Evolutionary conservation across 2,113 vertebrate species (phyloP).

Genomic region (Tyto alba): DNA sequence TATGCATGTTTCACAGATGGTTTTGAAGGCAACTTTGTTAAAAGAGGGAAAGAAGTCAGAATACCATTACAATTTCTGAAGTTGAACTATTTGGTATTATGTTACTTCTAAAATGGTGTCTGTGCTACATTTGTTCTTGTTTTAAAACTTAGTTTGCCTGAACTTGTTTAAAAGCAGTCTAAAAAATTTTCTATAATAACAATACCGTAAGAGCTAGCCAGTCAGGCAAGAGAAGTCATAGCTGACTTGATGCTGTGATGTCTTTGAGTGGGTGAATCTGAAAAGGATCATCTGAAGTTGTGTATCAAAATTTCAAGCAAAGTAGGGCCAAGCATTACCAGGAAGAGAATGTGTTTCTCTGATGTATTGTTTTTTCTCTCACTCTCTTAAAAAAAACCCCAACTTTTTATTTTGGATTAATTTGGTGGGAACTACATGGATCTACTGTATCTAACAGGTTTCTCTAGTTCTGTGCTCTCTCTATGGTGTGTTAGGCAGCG

Average conservation of each 20-base stretch:
- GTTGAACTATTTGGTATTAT: background rate
- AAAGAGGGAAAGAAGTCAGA: background rate
- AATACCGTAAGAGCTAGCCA: background rate
- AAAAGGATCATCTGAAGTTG: background rate
- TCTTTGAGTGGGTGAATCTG: background rate
- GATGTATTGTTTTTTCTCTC: background rate
- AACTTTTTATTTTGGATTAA: background rate
- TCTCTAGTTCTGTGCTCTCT: background rate
- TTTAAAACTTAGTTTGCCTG: background rate
- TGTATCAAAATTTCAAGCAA: background rate
- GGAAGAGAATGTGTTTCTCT: background rate
- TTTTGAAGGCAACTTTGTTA: background rate
- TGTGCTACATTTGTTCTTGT: background rate
- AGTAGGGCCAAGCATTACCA: background rate
- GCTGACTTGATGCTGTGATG: background rate
- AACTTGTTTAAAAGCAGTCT: background rate
- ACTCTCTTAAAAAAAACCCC: background rate
- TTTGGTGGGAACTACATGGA: background rate
- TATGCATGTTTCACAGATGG: background rate
- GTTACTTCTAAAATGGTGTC: background rate
- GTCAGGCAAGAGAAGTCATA: background rate
- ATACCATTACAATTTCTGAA: background rate
- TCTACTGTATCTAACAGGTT: background rate
- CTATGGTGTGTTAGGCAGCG: background rate
- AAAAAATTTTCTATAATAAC: background rate